Percentiles rank a stretch among this genome's conserved stretches.
Evolutionary conservation across 1,140 invertebrate genomes (phyloP).

Genomic region (Leptoteleia sp.): DNA sequence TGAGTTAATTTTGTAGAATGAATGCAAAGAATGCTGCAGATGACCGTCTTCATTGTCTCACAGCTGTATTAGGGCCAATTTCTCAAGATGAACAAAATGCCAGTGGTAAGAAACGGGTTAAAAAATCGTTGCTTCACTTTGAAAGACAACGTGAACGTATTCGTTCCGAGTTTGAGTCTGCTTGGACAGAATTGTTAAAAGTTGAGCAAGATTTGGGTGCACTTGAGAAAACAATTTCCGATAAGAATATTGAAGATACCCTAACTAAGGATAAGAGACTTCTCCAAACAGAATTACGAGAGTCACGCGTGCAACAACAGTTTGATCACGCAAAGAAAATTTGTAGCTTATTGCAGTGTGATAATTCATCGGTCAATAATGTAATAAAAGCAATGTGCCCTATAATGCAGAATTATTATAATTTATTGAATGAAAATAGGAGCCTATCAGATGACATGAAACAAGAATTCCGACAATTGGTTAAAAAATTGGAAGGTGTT

Average conservation of each 20-base stretch:
- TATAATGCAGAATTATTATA: slow-evolving; percentile 75
- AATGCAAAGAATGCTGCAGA: slow-evolving; percentile 79
- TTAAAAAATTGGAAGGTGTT: slow-evolving; percentile 78
- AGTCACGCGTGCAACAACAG: slow-evolving; percentile 68
- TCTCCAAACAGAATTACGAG: slow-evolving; percentile 68
- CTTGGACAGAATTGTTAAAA: slow-evolving; percentile 73
- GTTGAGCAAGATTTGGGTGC: slow-evolving; percentile 69
- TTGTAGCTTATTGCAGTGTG: slow-evolving; percentile 73
- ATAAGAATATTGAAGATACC: slow-evolving; percentile 65
- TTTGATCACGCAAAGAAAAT: slow-evolving; percentile 75
- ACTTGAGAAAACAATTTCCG: slow-evolving; percentile 58
- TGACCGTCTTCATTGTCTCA: slow-evolving; percentile 77
- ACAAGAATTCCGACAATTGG: slow-evolving; percentile 74
- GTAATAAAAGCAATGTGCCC: slow-evolving; percentile 72
- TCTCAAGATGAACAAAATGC: slow-evolving; percentile 74
- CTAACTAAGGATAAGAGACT: slow-evolving; percentile 58
- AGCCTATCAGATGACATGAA: slow-evolving; percentile 75
- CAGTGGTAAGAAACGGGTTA: slow-evolving; percentile 78
- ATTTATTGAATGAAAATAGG: slow-evolving; percentile 70
- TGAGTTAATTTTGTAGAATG: slow-evolving; percentile 68
- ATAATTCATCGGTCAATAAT: slow-evolving; percentile 71
- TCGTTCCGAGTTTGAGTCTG: slow-evolving; percentile 71
- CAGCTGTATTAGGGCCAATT: slow-evolving; percentile 60
- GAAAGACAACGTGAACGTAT: slow-evolving; percentile 78
- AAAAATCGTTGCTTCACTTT: slow-evolving; percentile 78